These are phyloP conservation scores for Dusona sp. DNA, from an alignment of 2,888 invertebrate species.

Conservation along the genomic window DNA sequence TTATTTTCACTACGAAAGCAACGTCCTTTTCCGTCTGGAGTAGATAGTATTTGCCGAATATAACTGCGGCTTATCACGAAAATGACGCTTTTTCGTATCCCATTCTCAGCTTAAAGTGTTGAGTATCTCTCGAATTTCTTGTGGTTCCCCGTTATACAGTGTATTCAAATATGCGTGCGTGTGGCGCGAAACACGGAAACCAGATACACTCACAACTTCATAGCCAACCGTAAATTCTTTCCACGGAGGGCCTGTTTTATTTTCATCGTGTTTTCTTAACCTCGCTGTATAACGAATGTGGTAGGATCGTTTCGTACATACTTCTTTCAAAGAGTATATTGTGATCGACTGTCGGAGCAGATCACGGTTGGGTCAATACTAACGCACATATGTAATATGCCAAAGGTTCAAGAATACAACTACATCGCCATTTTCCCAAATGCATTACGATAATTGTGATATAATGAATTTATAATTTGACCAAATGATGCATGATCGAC, in stretches of 20 bases:
- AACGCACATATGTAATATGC: conserved; percentile 33
- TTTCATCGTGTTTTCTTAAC: conserved; percentile 19
- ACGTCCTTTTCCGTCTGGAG: conserved; percentile 49
- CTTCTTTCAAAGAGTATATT: background rate
- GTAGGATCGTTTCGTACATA: conserved; percentile 1
- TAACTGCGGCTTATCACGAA: conserved; percentile 65
- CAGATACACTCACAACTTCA: conserved; percentile 54
- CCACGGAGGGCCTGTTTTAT: conserved; percentile 11
- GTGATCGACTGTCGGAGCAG: conserved; percentile 52
- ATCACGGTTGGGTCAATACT: conserved; percentile 42
- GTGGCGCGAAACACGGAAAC: conserved; percentile 38
- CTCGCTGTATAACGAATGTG: conserved; percentile 4
- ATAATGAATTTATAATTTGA: conserved; percentile 84
- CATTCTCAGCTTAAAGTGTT: conserved; percentile 24
- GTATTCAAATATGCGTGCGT: conserved; percentile 31
- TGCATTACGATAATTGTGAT: conserved; percentile 83
- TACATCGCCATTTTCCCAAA: conserved; percentile 80
- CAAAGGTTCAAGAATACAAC: conserved; percentile 69
- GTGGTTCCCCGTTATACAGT: conserved; percentile 36
- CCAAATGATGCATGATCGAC: conserved; percentile 83
- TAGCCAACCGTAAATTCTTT: conserved; percentile 44
- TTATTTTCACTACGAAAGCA: conserved; percentile 29
- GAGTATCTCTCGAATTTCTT: conserved; percentile 53
- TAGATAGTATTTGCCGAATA: conserved; percentile 31
- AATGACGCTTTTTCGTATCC: conserved; percentile 40